Base-by-base conservation (phyloP, 2,888 invertebrate species). In the Onthophagus sagittarius region DNA sequence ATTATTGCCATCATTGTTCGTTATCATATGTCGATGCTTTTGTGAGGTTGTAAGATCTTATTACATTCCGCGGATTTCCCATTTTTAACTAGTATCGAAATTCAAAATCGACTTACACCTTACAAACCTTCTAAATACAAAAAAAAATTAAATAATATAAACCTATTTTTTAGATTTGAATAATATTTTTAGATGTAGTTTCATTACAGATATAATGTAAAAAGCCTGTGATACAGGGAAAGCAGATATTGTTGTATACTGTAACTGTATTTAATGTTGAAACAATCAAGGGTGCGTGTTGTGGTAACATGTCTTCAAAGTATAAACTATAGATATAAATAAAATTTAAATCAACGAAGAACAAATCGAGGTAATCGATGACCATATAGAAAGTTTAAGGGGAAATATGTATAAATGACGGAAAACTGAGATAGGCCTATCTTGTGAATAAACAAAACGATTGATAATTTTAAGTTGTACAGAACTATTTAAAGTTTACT, bases 241-340 rank as follows among this genome's bases (percentile, higher is more conserved):
- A 73, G 72, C 71, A 71, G 71, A 72, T 73, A 69, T 72, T 53
- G 39, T 53, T 53, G 39, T 53, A 53, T 53, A 53, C 39, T 53
- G 72, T 71, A 74, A 72, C 72, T 74, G 67, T 76, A 75, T 73
- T 73, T 75, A 75, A 73, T 72, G 74, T 72, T 75, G 63, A 74
- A 75, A 79, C 79, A 79, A 79, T 79, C 78, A 78, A 75, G 75
- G 79, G 79, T 77, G 76, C 69, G 73, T 67, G 23, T 32, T 75
- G 79, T 79, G 79, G 79, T 79, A 53, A 53, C 39, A 9, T 23
- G 23, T 53, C 39, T 53, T 53, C 11, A 53, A 79, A 75, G 72
- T 71, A 65, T 53, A 53, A 7, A 53, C 39, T 53, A 11, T 53
- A 53, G 39, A 53, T 53, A 53, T 11, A 53, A 53, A 53, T 2